Evolutionary conservation across 2,888 invertebrate species (phyloP).

Genomic region (Drosophila antonietae): DNA sequence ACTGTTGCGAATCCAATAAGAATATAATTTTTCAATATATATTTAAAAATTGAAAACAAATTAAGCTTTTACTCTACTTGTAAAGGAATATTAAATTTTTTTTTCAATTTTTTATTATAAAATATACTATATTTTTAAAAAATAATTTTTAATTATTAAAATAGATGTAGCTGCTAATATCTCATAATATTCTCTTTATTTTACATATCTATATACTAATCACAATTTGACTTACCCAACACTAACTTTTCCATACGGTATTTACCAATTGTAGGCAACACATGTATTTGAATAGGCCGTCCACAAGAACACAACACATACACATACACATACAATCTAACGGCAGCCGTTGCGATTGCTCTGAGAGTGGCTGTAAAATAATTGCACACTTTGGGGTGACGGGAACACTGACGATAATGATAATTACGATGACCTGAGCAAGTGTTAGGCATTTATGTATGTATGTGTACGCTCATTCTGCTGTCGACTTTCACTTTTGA

Average conservation of each 20-base stretch:
- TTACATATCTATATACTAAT: background rate
- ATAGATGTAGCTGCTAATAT: background rate
- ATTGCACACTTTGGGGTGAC: conserved; percentile 33
- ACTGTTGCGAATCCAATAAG: no score
- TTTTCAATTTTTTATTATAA: no score
- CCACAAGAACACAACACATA: conserved; percentile 27
- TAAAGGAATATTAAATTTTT: no score
- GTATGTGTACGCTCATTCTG: background rate
- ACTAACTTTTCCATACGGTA: background rate
- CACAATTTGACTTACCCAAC: background rate
- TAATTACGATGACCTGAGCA: conserved; percentile 26
- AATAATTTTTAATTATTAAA: background rate
- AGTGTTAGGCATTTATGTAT: conserved; percentile 10
- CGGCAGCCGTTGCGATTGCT: conserved; percentile 29
- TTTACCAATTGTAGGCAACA: background rate
- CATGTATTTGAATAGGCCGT: conserved; percentile 9
- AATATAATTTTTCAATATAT: no score
- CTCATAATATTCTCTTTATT: background rate
- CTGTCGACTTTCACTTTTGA: conserved; percentile 32
- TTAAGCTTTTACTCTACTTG: no score
- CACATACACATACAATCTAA: conserved; percentile 18
- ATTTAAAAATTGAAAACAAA: no score
- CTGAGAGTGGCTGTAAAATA: conserved; percentile 44
- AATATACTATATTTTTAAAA: no score
- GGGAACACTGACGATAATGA: conserved; percentile 14